Evolutionary conservation across 1,140 invertebrate species (phyloP), one percentile per base, ranked within the genome.

Genomic region (Lysiphlebus fabarum): DNA sequence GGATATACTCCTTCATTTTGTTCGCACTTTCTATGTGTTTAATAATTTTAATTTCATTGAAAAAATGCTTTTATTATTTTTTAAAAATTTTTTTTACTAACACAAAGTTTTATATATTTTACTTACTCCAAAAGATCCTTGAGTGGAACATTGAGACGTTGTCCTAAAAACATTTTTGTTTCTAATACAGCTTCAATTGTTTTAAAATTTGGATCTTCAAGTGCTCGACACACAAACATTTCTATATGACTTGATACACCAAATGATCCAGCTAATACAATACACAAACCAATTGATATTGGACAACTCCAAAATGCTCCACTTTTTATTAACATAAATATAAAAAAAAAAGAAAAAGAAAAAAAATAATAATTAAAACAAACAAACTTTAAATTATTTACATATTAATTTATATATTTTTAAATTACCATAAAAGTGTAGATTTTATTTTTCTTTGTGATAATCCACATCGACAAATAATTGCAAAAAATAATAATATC

Each of bases 1-100:
- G 82, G 76, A 79, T 90, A 90, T 38, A 84, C 83, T 59, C 88
- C 79, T 63, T 84, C 80, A 68, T 90, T 87, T 64, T 83, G 74
- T 71, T 86, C 81, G 70, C 89, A 90, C 65, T 86, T 85, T 66
- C 88, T 90, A 67, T 44, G 43, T 49, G 44, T 43, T 51, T 58
- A 48, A 38, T 40, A 43, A 36, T n/a, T n/a, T n/a, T 0, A 57
- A 44, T 45, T 40, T 12, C 36, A 50, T 4, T 5, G 36, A 37
- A 10, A n/a, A 54, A 54, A 45, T 11, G 7, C 12, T 11, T n/a
- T 45, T 45, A 45, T 2, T 5, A 7, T 14, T 14, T 33, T 33
- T 34, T n/a, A n/a, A 14, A 7, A 3, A 53, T 12, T 44, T 44
- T 44, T n/a, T 8, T 44, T 40, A 6, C 7, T 44, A 8, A 8